phyloP scores from a whole-genome alignment of 2,797 vertebrate species.

The Anas acuta region DNA sequence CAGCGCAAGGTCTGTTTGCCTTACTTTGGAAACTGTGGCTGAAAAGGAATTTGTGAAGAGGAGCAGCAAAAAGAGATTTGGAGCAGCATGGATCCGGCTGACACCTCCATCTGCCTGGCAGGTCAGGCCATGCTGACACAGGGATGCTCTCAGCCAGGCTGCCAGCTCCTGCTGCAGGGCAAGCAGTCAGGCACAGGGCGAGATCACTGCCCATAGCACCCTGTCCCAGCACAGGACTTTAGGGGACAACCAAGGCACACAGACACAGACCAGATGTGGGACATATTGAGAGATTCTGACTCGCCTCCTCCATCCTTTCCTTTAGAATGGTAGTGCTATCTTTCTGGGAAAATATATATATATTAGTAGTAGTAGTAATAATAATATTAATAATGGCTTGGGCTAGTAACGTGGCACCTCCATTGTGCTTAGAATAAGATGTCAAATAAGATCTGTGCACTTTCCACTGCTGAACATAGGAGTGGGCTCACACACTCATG shows the following conservation, averaged over 20 bases:
- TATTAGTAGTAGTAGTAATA: too few relatives aligned
- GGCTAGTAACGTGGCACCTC: not conserved
- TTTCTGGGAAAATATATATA: not conserved
- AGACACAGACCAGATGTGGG: not conserved
- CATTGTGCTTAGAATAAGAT: not conserved
- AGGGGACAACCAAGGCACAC: not conserved
- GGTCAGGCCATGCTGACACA: not conserved
- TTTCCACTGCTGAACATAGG: not conserved
- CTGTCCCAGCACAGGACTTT: fast-evolving
- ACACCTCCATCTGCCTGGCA: not conserved
- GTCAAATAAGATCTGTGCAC: not conserved
- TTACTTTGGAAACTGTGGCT: conserved; percentile 4
- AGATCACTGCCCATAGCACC: not conserved
- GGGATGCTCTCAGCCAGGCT: not conserved
- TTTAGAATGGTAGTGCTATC: not conserved
- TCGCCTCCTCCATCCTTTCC: not conserved
- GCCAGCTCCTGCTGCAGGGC: not conserved
- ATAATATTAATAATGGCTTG: not conserved
- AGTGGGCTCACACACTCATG: not conserved
- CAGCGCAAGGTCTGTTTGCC: conserved; percentile 8
- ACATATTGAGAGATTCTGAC: not conserved
- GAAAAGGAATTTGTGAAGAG: not conserved
- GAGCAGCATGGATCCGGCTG: not conserved
- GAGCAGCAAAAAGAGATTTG: not conserved
- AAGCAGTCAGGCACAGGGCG: fast-evolving